Evolutionary conservation across 2,888 invertebrate species (phyloP).

Genomic region (Nemotelus pantherinus): DNA sequence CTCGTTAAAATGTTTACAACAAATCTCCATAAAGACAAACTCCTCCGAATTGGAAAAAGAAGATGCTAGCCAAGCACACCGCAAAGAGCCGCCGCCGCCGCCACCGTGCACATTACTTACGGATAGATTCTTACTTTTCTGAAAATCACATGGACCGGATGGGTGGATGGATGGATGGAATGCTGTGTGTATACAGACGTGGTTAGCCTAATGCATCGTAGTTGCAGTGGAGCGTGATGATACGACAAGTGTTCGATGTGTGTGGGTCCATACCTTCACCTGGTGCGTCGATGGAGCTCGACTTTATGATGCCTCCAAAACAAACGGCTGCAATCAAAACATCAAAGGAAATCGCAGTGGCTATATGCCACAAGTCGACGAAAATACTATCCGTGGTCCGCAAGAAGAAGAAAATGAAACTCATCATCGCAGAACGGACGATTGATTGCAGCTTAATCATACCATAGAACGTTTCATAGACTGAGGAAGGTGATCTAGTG

Average conservation of each 20-base stretch:
- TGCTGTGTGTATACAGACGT: not conserved
- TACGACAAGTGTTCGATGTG: not conserved
- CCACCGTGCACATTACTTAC: constrained; percentile 13
- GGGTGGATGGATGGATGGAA: constrained; percentile 19
- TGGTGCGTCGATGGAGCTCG: too few relatives aligned
- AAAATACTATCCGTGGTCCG: not conserved
- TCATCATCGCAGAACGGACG: not conserved
- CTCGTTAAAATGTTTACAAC: constrained; percentile 41
- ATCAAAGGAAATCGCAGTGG: constrained; percentile 8
- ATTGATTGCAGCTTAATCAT: not conserved
- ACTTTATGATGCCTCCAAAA: not conserved
- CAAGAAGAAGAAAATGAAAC: not conserved
- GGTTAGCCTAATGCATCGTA: constrained; percentile 21
- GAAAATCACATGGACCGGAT: constrained; percentile 34
- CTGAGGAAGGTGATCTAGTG: too few relatives aligned
- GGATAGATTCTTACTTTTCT: constrained; percentile 6
- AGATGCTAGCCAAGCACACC: constrained; percentile 11
- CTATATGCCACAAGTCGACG: not conserved
- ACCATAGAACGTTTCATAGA: too few relatives aligned
- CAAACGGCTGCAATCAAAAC: constrained; percentile 10
- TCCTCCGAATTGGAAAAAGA: not conserved
- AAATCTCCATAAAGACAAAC: not conserved
- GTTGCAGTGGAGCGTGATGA: constrained; percentile 9
- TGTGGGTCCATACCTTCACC: not conserved
- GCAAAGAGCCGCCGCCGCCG: not conserved